A percentile compares a stretch with the other conserved stretches of the same genome.
These are phyloP conservation scores for Lasius platythorax DNA, from an alignment of 2,888 invertebrate genomes.

Conservation along the genomic window DNA sequence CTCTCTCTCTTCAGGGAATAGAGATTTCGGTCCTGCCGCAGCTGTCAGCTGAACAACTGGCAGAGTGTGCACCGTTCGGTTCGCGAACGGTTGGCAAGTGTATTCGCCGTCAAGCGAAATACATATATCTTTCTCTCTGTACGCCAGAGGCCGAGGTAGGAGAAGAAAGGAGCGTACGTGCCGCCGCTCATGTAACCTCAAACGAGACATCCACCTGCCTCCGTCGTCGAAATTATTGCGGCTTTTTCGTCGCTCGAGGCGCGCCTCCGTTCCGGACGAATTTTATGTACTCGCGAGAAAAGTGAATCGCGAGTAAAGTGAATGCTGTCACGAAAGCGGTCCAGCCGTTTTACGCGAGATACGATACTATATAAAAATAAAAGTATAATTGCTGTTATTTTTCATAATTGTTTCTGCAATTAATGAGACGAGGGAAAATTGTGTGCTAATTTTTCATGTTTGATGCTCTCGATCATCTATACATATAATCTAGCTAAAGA, in stretches of 20 bases:
- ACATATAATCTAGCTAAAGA: not conserved
- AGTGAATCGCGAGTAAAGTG: constrained; percentile 31
- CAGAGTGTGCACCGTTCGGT: constrained; percentile 54
- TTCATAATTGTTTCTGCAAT: not conserved
- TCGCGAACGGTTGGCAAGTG: constrained; percentile 68
- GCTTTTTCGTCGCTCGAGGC: constrained; percentile 54
- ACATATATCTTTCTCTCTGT: constrained; percentile 12
- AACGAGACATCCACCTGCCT: constrained; percentile 68
- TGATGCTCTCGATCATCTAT: not conserved
- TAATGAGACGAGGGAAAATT: not conserved
- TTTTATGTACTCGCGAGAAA: constrained; percentile 20
- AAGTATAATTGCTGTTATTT: not conserved
- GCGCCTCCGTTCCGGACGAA: constrained; percentile 29
- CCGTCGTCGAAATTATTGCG: constrained; percentile 62
- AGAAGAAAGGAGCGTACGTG: constrained; percentile 60
- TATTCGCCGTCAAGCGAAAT: constrained; percentile 45
- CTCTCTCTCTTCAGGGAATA: constrained; percentile 35
- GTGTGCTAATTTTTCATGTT: not conserved
- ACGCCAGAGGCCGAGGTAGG: constrained; percentile 2
- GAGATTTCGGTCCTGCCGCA: constrained; percentile 60
- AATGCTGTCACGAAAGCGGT: not conserved
- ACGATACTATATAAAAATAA: not conserved
- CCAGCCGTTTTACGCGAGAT: not conserved
- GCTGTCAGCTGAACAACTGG: constrained; percentile 60
- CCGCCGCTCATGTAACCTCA: constrained; percentile 60